A percentile compares a stretch with the other conserved stretches of the same genome.
Evolutionary conservation across 1,140 invertebrate species (phyloP).

Genomic region (Polyergus mexicanus): DNA sequence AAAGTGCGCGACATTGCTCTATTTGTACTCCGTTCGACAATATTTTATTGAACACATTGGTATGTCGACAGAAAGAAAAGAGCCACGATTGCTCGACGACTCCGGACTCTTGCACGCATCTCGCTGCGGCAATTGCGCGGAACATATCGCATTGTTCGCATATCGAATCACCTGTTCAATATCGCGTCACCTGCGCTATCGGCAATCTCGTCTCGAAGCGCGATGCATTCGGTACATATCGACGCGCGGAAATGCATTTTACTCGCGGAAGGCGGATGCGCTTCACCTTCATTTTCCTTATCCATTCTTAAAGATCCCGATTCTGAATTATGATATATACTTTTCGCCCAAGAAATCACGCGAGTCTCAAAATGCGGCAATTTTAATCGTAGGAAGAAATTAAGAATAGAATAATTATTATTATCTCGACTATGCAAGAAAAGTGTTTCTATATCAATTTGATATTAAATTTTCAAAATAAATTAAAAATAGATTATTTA

Average conservation of each 20-base stretch:
- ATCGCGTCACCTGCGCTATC: constrained; percentile 76
- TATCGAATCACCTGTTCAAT: constrained; percentile 65
- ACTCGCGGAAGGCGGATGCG: neutral
- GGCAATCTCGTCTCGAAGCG: constrained; percentile 35
- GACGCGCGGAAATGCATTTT: constrained; percentile 9
- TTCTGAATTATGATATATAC: constrained; percentile 2
- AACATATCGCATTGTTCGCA: constrained; percentile 60
- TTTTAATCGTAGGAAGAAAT: neutral
- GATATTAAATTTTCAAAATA: neutral
- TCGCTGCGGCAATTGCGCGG: constrained; percentile 43
- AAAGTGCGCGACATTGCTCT: constrained; percentile 29
- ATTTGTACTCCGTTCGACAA: constrained; percentile 24
- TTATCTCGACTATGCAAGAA: neutral
- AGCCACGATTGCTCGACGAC: constrained; percentile 43
- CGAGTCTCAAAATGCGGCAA: neutral
- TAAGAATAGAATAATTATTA: neutral
- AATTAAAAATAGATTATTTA: neutral
- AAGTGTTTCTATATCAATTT: neutral
- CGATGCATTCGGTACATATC: constrained; percentile 17
- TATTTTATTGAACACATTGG: constrained; percentile 43
- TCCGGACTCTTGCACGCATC: constrained; percentile 35
- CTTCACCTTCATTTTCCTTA: constrained; percentile 43
- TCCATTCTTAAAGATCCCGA: constrained; percentile 43
- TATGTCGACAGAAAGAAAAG: constrained; percentile 32
- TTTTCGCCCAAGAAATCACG: constrained; percentile 52